Conservation (phyloP, 1,140 invertebrate genomes). For the Scaptodrosophila lebanonensis region DNA sequence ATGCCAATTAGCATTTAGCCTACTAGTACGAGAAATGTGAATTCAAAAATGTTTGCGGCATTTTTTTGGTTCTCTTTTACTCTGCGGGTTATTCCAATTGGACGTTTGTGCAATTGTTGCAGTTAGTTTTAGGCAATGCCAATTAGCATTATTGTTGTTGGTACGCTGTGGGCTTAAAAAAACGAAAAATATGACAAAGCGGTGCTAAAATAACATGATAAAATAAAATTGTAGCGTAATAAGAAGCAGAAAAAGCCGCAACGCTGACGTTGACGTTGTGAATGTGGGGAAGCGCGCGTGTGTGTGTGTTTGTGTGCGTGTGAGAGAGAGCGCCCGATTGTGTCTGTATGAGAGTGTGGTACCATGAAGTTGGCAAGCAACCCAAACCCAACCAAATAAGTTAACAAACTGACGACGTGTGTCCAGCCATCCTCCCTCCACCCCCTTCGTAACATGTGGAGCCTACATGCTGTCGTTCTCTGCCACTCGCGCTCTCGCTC, state of each 20-base stretch:
- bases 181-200: constrained; percentile 51
- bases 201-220: constrained; percentile 55
- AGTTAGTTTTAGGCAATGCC: constrained; percentile 41
- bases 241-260: constrained; percentile 68
- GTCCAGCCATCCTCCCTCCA: too few relatives aligned
- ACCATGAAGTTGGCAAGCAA: constrained; percentile 37
- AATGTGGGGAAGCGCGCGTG: too few relatives aligned
- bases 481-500: background rate
- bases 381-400: constrained; percentile 45
- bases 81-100: constrained; percentile 17
- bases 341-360: constrained; percentile 33
- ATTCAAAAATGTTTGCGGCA: too few relatives aligned
- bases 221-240: constrained; percentile 32
- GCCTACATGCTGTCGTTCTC: constrained; percentile 17
- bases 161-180: constrained; percentile 39
- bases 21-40: too few relatives aligned
- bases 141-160: constrained; percentile 55
- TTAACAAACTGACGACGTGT: constrained; percentile 65
- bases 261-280: constrained; percentile 53
- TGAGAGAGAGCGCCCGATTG: constrained; percentile 1
- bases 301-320: constrained; percentile 3
- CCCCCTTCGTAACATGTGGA: too few relatives aligned
- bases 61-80: constrained; percentile 7
- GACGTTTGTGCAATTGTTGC: constrained; percentile 1
- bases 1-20: too few relatives aligned